Evolutionary conservation across 2,113 vertebrate genomes (phyloP).

Genomic region (Chaenocephalus aceratus): DNA sequence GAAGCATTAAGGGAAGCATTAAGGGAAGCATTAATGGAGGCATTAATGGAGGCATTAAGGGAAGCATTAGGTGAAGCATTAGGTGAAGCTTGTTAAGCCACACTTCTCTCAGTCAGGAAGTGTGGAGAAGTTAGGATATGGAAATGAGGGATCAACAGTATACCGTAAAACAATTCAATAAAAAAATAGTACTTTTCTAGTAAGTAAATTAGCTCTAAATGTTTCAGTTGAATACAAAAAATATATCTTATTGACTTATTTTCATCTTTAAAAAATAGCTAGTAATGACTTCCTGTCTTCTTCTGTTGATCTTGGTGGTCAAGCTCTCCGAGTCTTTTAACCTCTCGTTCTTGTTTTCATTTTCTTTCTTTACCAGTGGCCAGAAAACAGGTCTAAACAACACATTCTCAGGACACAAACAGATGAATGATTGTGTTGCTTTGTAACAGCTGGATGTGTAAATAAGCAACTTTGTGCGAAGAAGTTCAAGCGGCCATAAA

Average conservation of each 20-base stretch:
- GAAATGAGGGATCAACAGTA: not conserved
- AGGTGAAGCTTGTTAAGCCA: constrained; percentile 19
- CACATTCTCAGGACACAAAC: not conserved
- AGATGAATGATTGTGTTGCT: not conserved
- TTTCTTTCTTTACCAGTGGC: too few relatives aligned
- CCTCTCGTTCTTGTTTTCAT: too few relatives aligned
- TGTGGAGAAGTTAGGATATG: not conserved
- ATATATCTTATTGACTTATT: not conserved
- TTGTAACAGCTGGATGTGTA: not conserved
- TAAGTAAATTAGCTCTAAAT: constrained; percentile 3
- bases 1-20: not conserved
- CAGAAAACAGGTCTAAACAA: too few relatives aligned
- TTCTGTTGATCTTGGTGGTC: too few relatives aligned
- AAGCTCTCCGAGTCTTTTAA: too few relatives aligned
- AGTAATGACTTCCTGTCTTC: too few relatives aligned
- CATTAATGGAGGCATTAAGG: too few relatives aligned
- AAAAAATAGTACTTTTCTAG: not conserved
- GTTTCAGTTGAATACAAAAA: not conserved
- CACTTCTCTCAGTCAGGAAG: constrained; percentile 14
- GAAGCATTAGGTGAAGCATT: constrained; percentile 24
- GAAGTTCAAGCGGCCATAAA: not conserved
- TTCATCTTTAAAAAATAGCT: not conserved
- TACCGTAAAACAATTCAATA: not conserved
- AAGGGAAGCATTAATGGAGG: too few relatives aligned
- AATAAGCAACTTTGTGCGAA: not conserved